A percentile compares a stretch with the other conserved stretches of the same genome.
Evolutionary conservation across 2,888 invertebrate species (phyloP).

Genomic region (Beris morrisii): DNA sequence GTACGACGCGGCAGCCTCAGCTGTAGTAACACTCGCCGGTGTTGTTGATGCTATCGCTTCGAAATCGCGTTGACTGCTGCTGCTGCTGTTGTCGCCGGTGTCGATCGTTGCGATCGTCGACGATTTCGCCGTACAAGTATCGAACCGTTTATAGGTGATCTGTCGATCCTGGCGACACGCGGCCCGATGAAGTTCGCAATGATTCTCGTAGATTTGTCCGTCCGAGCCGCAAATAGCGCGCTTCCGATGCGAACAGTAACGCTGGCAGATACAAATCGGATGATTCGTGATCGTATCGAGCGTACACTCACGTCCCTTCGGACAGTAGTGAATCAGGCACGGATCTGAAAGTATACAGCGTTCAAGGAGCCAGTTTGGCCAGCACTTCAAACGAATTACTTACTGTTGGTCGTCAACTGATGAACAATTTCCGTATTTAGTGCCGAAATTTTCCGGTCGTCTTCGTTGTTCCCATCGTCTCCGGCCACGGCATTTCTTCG

Average conservation of each 20-base stretch:
- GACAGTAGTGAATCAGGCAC: conserved; percentile 67
- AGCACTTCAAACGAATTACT: not conserved
- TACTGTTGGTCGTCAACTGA: conserved; percentile 33
- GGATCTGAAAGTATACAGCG: conserved; percentile 59
- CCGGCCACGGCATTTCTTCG: not conserved
- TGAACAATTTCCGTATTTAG: conserved; percentile 26
- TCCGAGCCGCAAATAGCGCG: conserved; percentile 68
- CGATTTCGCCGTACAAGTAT: conserved; percentile 54
- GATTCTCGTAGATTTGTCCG: conserved; percentile 67
- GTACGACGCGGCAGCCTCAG: not conserved
- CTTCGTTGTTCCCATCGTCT: not conserved
- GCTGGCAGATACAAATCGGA: conserved; percentile 65
- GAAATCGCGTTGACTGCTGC: not conserved
- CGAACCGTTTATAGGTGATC: conserved; percentile 61
- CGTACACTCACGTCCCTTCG: conserved; percentile 66
- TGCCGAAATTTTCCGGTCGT: not conserved
- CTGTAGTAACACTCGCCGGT: no score
- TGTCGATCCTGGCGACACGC: conserved; percentile 62
- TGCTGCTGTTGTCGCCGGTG: not conserved
- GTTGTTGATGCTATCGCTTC: not conserved
- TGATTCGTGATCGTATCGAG: conserved; percentile 55
- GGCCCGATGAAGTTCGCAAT: conserved; percentile 67
- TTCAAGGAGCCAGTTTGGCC: no score
- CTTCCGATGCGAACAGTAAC: conserved; percentile 60
- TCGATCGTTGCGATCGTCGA: not conserved